Conservation (phyloP, 2,888 invertebrate species). For the Hypselothyrea guttata region DNA sequence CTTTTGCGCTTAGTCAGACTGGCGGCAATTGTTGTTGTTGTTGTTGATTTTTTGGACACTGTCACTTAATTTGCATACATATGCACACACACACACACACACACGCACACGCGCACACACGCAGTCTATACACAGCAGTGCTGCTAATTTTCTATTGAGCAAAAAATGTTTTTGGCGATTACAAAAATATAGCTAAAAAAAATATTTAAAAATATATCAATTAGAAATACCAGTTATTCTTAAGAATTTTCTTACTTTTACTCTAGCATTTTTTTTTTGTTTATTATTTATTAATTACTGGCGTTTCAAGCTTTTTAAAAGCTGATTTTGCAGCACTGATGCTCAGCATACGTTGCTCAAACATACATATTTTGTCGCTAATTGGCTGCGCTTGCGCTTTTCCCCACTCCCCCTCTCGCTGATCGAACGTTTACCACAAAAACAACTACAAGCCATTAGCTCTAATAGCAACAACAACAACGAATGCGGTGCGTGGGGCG, state of each 20-base stretch:
- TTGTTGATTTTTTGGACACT: constrained; percentile 44
- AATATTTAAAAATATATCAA: too few relatives aligned
- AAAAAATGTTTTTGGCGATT: too few relatives aligned
- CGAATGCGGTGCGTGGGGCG: constrained; percentile 64
- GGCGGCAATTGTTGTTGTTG: constrained; percentile 53
- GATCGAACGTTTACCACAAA: constrained; percentile 36
- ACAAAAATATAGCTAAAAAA: too few relatives aligned
- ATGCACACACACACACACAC: constrained; percentile 28
- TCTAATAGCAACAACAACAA: constrained; percentile 13
- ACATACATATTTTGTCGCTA: constrained; percentile 67
- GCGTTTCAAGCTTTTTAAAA: too few relatives aligned
- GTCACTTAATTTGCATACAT: constrained; percentile 61
- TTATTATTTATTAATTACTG: too few relatives aligned
- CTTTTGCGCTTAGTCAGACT: constrained; percentile 70
- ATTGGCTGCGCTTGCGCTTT: constrained; percentile 59
- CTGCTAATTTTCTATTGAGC: too few relatives aligned
- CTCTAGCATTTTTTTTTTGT: too few relatives aligned
- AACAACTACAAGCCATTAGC: constrained; percentile 6
- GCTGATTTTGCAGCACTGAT: too few relatives aligned
- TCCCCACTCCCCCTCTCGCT: too few relatives aligned
- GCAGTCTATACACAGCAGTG: too few relatives aligned
- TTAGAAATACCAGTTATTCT: too few relatives aligned
- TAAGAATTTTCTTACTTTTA: too few relatives aligned
- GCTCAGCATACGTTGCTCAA: constrained; percentile 60
- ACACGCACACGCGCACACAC: constrained; percentile 13